A percentile compares a stretch with the other conserved stretches of the same genome.
Evolutionary conservation across 1,140 invertebrate species (phyloP).

Genomic region (Scaptodrosophila lebanonensis): DNA sequence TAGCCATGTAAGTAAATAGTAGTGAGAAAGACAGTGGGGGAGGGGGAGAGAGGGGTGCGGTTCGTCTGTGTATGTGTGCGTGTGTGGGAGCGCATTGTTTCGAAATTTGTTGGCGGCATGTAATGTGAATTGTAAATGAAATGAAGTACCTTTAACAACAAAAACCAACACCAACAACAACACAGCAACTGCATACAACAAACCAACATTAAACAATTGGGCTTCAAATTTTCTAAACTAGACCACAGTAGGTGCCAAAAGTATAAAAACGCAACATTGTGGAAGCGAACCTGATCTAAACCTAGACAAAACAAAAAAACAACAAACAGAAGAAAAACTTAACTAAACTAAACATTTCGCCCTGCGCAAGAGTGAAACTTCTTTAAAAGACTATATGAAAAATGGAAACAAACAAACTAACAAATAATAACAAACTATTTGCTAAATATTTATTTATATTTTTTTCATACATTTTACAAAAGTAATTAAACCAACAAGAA

Average conservation of each 20-base stretch:
- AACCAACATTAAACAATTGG: constrained; percentile 1
- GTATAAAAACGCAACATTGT: constrained; percentile 21
- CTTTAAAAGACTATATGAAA: constrained; percentile 63
- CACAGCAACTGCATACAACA: constrained; percentile 16
- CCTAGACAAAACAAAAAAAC: constrained; percentile 30
- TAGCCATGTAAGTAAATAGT: background rate
- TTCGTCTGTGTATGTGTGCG: no score
- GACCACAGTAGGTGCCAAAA: constrained; percentile 63
- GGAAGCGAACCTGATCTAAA: constrained; percentile 27
- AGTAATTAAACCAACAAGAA: constrained; percentile 11
- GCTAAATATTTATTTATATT: constrained; percentile 73
- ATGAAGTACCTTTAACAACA: constrained; percentile 4
- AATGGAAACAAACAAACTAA: constrained; percentile 27
- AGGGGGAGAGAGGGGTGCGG: background rate
- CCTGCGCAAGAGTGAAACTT: constrained; percentile 55
- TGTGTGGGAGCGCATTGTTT: background rate
- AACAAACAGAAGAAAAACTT: no score
- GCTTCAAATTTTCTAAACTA: constrained; percentile 1
- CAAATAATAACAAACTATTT: constrained; percentile 59
- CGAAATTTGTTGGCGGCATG: background rate
- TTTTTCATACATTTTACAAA: constrained; percentile 59
- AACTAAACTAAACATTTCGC: constrained; percentile 36
- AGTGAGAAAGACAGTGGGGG: background rate
- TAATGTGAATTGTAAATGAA: background rate
- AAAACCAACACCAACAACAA: background rate